A percentile compares a stretch with the other conserved stretches of the same genome.
Evolutionary conservation across 2,797 vertebrate genomes (phyloP).

Genomic region (Danio jaintianensis): DNA sequence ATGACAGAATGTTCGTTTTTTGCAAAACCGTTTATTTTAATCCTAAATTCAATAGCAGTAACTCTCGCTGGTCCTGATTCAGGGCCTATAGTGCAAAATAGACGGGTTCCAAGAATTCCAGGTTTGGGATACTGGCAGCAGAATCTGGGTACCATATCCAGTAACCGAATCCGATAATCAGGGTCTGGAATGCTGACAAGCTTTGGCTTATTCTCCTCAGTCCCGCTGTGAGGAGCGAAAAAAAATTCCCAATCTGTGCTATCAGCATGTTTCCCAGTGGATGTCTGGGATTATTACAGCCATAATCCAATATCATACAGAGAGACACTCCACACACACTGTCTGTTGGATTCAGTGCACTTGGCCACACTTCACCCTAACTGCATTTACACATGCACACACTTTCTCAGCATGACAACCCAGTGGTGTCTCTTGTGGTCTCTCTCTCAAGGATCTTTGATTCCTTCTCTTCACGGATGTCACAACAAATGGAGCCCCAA

Average conservation of each 20-base stretch:
- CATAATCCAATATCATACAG: conserved; percentile 31
- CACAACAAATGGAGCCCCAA: conserved; percentile 33
- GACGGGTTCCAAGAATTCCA: conserved; percentile 19
- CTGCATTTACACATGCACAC: conserved; percentile 7
- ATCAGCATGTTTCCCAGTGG: conserved; percentile 46
- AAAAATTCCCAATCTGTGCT: conserved; percentile 52
- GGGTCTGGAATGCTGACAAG: conserved; percentile 16
- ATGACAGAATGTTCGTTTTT: background rate
- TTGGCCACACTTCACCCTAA: background rate
- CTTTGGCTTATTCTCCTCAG: conserved; percentile 32
- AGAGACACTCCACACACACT: conserved; percentile 38
- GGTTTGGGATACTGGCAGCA: conserved; percentile 35
- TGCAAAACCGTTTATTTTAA: background rate
- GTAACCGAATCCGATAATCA: conserved; percentile 44
- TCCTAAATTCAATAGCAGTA: background rate
- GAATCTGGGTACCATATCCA: conserved; percentile 11
- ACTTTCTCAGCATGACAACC: background rate
- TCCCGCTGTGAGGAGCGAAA: conserved; percentile 20
- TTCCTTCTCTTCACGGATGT: background rate
- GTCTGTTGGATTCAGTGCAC: background rate
- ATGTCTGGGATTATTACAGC: conserved; percentile 51
- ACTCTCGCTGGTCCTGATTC: background rate
- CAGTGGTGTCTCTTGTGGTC: background rate
- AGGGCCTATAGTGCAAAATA: background rate
- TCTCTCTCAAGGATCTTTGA: conserved; percentile 7